Percentiles rank a stretch among this genome's conserved stretches.
Evolutionary conservation across 2,888 invertebrate genomes (phyloP).

Genomic region (Anarsia innoxiella): DNA sequence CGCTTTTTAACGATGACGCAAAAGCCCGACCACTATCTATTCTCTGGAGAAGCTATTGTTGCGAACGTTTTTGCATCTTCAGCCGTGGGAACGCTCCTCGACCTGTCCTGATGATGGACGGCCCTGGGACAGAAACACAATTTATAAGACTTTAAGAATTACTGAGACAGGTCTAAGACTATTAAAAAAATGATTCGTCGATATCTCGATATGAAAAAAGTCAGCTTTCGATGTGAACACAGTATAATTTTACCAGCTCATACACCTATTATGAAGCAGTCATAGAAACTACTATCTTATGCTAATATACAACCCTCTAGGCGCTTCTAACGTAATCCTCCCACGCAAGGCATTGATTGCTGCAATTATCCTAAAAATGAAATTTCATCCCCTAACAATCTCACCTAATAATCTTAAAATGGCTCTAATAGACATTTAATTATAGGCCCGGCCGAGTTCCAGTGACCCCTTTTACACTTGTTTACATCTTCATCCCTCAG

Average conservation of each 20-base stretch:
- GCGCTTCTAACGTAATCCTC: constrained; percentile 25
- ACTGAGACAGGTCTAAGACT: too few relatives aligned
- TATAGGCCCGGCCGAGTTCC: constrained; percentile 56
- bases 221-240: too few relatives aligned
- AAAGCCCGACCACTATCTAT: constrained; percentile 30
- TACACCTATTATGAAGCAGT: too few relatives aligned
- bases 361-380: constrained; percentile 47
- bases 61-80: constrained; percentile 45
- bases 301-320: constrained; percentile 33
- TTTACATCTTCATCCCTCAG: constrained; percentile 71
- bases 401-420: constrained; percentile 63
- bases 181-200: not conserved
- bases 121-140: constrained; percentile 33
- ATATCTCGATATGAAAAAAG: too few relatives aligned
- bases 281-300: too few relatives aligned
- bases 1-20: constrained; percentile 50
- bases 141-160: too few relatives aligned
- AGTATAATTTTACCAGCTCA: too few relatives aligned
- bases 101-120: constrained; percentile 23
- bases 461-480: constrained; percentile 75
- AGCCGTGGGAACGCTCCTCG: constrained; percentile 40
- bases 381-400: constrained; percentile 55
- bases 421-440: constrained; percentile 72
- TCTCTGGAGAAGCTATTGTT: constrained; percentile 31
- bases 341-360: constrained; percentile 40